These are phyloP conservation scores for Camponotus pennsylvanicus DNA, from an alignment of 1,140 invertebrate genomes.

Conservation along the genomic window DNA sequence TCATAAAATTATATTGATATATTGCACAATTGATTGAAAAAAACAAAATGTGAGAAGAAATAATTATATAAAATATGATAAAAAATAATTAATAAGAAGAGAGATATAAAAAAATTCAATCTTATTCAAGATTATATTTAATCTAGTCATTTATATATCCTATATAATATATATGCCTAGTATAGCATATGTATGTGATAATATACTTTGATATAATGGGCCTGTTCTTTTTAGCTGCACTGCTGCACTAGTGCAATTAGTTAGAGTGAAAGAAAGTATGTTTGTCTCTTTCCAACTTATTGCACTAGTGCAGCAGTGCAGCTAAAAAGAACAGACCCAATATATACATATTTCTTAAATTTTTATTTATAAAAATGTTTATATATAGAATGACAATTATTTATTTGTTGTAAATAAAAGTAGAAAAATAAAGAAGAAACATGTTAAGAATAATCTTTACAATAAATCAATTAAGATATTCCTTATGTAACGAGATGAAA, in stretches of 20 bases:
- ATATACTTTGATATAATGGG: too few species aligned
- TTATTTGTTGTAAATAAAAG: constrained; percentile 11
- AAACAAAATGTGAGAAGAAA: background rate
- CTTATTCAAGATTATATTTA: background rate
- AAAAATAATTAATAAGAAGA: constrained; percentile 15
- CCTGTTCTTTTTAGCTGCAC: too few species aligned
- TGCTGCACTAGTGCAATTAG: too few species aligned
- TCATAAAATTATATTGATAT: background rate
- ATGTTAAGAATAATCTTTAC: background rate
- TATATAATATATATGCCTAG: background rate
- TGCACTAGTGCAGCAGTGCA: too few species aligned
- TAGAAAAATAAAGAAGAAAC: constrained; percentile 5
- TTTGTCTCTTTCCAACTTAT: too few species aligned
- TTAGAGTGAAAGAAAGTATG: too few species aligned
- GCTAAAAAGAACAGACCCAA: too few species aligned
- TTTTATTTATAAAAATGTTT: background rate
- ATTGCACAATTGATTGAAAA: background rate
- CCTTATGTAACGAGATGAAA: background rate
- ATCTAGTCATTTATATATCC: constrained; percentile 53
- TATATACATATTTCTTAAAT: background rate
- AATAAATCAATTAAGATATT: background rate
- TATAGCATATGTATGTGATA: too few species aligned
- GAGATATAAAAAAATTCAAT: background rate
- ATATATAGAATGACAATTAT: background rate
- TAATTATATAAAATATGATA: too few species aligned